These are phyloP conservation scores for Centrocercus urophasianus DNA, from an alignment of 2,113 vertebrate species.

Conservation along the genomic window DNA sequence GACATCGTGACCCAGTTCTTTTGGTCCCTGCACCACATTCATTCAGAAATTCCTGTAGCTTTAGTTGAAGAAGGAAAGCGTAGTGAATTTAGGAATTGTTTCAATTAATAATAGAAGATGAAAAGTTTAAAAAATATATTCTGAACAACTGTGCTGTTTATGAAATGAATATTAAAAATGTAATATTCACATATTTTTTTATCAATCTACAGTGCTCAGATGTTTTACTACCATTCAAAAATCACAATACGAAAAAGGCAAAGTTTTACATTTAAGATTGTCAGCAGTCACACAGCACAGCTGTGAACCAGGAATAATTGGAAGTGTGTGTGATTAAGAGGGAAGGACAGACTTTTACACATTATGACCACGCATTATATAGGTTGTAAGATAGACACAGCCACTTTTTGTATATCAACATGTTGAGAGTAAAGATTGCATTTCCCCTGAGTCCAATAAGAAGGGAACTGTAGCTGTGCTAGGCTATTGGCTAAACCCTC, in stretches of 20 bases:
- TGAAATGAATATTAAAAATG: neutral
- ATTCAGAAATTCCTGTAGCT: neutral
- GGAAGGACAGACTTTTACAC: neutral
- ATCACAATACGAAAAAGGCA: neutral
- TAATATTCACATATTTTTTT: neutral
- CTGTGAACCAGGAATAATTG: neutral
- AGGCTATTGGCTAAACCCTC: neutral
- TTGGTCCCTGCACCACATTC: neutral
- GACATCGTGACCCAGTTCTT: neutral
- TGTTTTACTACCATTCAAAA: neutral
- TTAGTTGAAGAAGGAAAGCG: neutral
- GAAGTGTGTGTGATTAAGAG: neutral
- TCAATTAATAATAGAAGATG: neutral
- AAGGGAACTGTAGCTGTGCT: neutral
- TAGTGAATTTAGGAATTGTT: neutral
- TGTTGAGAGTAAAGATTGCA: neutral
- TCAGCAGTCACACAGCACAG: neutral
- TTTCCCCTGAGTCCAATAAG: neutral
- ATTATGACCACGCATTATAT: accelerated
- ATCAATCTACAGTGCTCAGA: accelerated
- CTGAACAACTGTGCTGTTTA: neutral
- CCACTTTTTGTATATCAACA: accelerated
- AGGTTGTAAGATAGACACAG: neutral
- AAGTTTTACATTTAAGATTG: neutral
- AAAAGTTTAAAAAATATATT: neutral